Evolutionary conservation across 2,888 invertebrate species (phyloP), one percentile per base, ranked within the genome.

Genomic region (Axea sp.): DNA sequence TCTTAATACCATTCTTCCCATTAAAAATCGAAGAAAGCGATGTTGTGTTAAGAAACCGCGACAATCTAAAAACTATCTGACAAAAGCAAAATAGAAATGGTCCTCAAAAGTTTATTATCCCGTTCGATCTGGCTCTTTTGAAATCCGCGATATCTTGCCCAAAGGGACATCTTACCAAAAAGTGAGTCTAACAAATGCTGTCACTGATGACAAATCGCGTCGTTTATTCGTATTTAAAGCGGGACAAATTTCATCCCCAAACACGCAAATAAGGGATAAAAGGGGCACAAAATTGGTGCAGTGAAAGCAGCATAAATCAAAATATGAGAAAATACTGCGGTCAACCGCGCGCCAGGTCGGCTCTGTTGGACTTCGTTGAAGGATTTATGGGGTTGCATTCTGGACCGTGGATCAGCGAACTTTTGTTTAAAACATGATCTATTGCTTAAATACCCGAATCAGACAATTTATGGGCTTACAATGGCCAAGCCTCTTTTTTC

Each of bases 371-470:
- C 73, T 86, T 69, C 53, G 55, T 39, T 62, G 86, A 86, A 83
- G 85, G 86, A 87, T 86, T 86, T 86, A 86, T 86, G 86, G 78
- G 83, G 74, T 82, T 80, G 73, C 79, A 80, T 79, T 78, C 80
- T 78, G 73, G 55, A 73, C 45, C 73, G 80, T 82, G 83, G 84
- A 84, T 85, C 84, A 83, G 68, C 76, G 79, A 77, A 84, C 84
- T 84, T 84, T 86, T 86, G 84, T 87, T 87, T 86, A 86, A 86
- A 86, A 86, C 81, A 86, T 87, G 87, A 87, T 87, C 84, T 87
- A 87, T 86, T 80, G 84, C 83, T 85, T 84, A 84, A 86, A 84
- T 83, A 82, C 80, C 83, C 53, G 47, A 55, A 53, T 37, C 76
- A 78, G 78, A 84, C 80, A 82, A 86, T 85, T 86, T 86, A 84